These are phyloP conservation scores for Manis pentadactyla DNA, from an alignment of 2,797 vertebrate species.

Conservation along the genomic window DNA sequence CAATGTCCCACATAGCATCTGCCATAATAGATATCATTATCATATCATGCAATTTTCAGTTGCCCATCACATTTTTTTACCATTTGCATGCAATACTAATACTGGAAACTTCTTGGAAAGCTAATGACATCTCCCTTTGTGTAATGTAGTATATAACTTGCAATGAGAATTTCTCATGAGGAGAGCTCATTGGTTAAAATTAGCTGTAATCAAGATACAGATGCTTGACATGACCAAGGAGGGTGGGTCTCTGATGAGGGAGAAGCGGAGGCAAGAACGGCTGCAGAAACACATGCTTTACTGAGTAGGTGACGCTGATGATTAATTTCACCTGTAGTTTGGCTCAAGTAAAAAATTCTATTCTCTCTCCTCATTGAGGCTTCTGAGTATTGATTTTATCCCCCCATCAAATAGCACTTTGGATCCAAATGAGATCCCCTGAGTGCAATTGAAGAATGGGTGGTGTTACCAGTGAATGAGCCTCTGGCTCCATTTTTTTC, in stretches of 20 bases:
- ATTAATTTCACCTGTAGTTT: not conserved
- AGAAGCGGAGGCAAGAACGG: not conserved
- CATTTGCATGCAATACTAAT: not conserved
- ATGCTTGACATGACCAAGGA: not conserved
- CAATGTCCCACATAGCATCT: not conserved
- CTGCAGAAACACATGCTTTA: not conserved
- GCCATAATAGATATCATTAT: not conserved
- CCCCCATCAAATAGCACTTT: not conserved
- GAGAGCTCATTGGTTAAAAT: not conserved
- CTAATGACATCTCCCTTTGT: not conserved
- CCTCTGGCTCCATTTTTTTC: not conserved
- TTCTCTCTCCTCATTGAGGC: not conserved
- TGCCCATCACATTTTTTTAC: not conserved
- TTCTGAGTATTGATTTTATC: constrained; percentile 9
- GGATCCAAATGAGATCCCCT: constrained; percentile 31
- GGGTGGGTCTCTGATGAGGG: not conserved
- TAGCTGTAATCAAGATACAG: not conserved
- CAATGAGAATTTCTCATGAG: not conserved
- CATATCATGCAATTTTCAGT: not conserved
- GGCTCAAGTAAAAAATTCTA: not conserved
- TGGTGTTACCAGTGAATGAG: constrained; percentile 5
- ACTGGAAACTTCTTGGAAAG: not conserved
- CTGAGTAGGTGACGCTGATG: not conserved
- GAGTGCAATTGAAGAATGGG: not conserved
- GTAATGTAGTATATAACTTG: not conserved